Conservation (phyloP, 2,888 invertebrate genomes). For the Subacronicta megacephala region DNA sequence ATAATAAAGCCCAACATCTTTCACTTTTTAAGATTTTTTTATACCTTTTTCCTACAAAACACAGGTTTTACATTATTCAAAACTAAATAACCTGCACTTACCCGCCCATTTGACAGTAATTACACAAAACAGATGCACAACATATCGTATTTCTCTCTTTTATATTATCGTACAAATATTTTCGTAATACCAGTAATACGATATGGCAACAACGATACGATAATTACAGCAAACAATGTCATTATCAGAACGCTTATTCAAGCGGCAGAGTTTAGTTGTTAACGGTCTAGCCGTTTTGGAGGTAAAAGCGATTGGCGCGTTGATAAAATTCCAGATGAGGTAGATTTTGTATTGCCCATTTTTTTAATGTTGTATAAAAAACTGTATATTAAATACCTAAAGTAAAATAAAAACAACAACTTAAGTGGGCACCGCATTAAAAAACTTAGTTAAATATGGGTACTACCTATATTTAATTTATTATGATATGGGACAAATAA, state of each 20-base stretch:
- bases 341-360: too few species aligned
- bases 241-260: conserved; percentile 70
- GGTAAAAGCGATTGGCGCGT: conserved; percentile 40
- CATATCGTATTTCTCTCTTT: conserved; percentile 76
- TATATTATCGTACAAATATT: conserved; percentile 71
- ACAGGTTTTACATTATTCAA: conserved; percentile 4
- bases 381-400: too few species aligned
- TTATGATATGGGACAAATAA: too few species aligned
- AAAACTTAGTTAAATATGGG: too few species aligned
- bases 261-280: conserved; percentile 53
- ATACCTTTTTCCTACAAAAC: not conserved
- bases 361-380: too few species aligned
- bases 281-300: conserved; percentile 54
- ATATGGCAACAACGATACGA: conserved; percentile 73
- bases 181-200: conserved; percentile 70
- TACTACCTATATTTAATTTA: too few species aligned
- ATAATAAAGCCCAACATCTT: too few species aligned
- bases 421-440: too few species aligned
- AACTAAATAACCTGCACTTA: conserved; percentile 39
- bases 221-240: conserved; percentile 82
- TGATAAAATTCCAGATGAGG: conserved; percentile 5
- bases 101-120: conserved; percentile 39
- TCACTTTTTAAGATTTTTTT: too few species aligned
- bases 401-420: too few species aligned
- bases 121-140: conserved; percentile 57